These are phyloP conservation scores for Galagoides demidoff DNA, from an alignment of 2,797 vertebrate genomes.

Conservation along the genomic window DNA sequence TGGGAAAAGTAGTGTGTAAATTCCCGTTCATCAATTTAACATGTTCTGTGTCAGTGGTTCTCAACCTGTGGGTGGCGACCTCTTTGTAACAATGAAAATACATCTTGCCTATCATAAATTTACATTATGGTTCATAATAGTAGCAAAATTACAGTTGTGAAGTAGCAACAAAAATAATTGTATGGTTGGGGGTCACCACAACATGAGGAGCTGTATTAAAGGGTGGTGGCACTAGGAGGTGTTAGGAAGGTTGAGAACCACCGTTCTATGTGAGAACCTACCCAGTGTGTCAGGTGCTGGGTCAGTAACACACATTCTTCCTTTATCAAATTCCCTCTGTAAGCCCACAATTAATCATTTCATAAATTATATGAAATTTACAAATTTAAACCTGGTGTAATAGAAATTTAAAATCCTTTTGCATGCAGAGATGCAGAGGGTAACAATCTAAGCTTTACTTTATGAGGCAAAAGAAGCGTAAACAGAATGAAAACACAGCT, in stretches of 20 bases:
- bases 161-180: too few relatives aligned
- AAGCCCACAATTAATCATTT: not conserved
- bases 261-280: not conserved
- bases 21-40: not conserved
- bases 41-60: not conserved
- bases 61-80: too few relatives aligned
- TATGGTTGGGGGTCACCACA: too few relatives aligned
- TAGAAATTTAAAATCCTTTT: conserved; percentile 53
- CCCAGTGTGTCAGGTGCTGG: not conserved
- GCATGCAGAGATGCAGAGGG: conserved; percentile 34
- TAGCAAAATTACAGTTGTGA: too few relatives aligned
- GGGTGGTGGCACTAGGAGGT: too few relatives aligned
- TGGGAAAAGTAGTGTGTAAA: not conserved
- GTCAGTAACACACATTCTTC: not conserved
- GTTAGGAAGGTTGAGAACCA: too few relatives aligned
- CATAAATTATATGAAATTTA: not conserved
- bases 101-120: too few relatives aligned
- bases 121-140: too few relatives aligned
- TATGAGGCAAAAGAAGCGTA: not conserved
- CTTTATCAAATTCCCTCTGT: not conserved
- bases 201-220: too few relatives aligned
- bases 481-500: not conserved
- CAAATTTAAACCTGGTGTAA: conserved; percentile 37
- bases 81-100: too few relatives aligned
- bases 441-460: conserved; percentile 34